Evolutionary conservation across 2,888 invertebrate species (phyloP).

Genomic region (Spodoptera littoralis): DNA sequence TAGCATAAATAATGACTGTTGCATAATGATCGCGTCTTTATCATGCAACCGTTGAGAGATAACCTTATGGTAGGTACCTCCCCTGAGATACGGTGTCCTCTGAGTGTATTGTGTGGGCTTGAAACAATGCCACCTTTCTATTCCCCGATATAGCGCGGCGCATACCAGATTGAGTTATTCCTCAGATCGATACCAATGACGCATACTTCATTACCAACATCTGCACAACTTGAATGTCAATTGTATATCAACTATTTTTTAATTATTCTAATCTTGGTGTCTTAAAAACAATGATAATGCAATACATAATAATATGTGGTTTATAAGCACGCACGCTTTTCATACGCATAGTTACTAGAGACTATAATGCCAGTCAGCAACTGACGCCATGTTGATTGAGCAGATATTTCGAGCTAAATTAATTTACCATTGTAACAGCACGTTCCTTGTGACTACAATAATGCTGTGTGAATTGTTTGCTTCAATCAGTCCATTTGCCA

Average conservation of each 20-base stretch:
- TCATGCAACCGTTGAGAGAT: conserved; percentile 39
- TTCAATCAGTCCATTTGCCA: conserved; percentile 38
- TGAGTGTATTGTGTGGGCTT: conserved; percentile 69
- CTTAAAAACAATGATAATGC: no score
- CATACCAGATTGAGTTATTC: conserved; percentile 64
- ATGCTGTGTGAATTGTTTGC: conserved; percentile 43
- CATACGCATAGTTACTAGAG: background rate
- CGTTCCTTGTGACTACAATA: conserved; percentile 32
- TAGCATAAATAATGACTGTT: conserved; percentile 38
- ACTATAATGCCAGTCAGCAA: conserved; percentile 8
- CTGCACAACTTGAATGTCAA: conserved; percentile 27
- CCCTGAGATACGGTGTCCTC: conserved; percentile 67
- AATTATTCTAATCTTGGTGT: conserved; percentile 29
- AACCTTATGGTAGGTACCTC: conserved; percentile 53
- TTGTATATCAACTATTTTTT: conserved; percentile 16
- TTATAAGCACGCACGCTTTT: no score
- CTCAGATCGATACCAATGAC: conserved; percentile 72
- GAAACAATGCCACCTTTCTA: conserved; percentile 76
- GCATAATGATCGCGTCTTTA: conserved; percentile 45
- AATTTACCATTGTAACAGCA: conserved; percentile 32
- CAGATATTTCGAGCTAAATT: conserved; percentile 25
- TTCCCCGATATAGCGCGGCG: conserved; percentile 62
- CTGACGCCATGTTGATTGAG: conserved; percentile 8
- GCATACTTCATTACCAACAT: conserved; percentile 58
- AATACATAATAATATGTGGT: no score